A percentile compares a stretch with the other conserved stretches of the same genome.
phyloP scores from a whole-genome alignment of 2,888 invertebrate species.

The Rhagonycha lutea region DNA sequence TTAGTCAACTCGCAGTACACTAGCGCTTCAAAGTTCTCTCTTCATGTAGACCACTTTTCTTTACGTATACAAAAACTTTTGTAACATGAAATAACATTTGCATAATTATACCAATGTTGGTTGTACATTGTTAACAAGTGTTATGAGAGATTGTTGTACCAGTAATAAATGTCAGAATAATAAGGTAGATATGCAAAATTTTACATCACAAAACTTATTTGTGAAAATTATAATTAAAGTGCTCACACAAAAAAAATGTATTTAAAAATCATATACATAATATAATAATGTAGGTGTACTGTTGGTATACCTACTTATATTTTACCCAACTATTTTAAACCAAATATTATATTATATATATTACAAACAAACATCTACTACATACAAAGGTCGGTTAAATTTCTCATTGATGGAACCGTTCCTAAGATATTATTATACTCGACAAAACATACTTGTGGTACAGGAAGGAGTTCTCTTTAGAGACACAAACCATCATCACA shows the following conservation, averaged over 20 bases:
- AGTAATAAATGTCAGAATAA: background rate
- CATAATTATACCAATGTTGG: conserved; percentile 12
- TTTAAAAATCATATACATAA: too few relatives aligned
- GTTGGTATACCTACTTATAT: too few relatives aligned
- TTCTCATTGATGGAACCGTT: too few relatives aligned
- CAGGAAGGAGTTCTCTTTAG: too few relatives aligned
- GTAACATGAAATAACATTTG: conserved; percentile 12
- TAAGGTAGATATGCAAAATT: background rate
- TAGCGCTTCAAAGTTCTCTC: conserved; percentile 4
- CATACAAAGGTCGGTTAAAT: too few relatives aligned
- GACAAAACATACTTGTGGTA: too few relatives aligned
- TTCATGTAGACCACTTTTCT: background rate
- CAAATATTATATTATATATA: too few relatives aligned
- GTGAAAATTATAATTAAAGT: background rate
- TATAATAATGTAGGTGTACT: too few relatives aligned
- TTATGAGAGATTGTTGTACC: background rate
- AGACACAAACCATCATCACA: too few relatives aligned
- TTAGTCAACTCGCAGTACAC: conserved; percentile 5
- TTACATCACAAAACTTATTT: background rate
- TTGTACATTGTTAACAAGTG: conserved; percentile 7
- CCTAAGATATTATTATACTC: too few relatives aligned
- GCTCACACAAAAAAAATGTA: background rate
- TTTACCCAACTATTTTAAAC: too few relatives aligned
- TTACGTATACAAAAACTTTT: conserved; percentile 11
- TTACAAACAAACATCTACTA: too few relatives aligned